Base-by-base conservation (phyloP, 1,140 invertebrate genomes). In the Drosophila sp. region DNA sequence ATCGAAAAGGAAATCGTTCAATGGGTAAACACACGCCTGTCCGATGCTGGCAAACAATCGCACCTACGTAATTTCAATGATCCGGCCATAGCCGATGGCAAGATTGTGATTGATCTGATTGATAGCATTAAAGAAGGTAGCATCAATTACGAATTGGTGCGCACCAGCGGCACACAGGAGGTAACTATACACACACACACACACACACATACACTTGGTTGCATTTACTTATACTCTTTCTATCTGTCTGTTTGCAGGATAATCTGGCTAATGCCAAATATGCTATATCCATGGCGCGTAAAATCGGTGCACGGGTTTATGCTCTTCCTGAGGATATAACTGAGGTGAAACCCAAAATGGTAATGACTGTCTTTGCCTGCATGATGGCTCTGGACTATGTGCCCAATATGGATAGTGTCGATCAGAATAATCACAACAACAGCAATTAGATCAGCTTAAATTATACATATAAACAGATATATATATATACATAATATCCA, bases 301-400 rank as follows among this genome's bases (percentile, higher is more conserved):
- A 99, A 92, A 97, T 98, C 84, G 99, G 99, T 47, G 98, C 98
- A 56, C 95, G 98, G 56, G 98, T 99, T 11, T 99, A 99, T 92
- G 99, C 99, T 29, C 93, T 99, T 66, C 98, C 99, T n/a, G 99
- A 99, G 93, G 99, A 99, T 93, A 99, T 99, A 83, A 97, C 98
- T 2, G 98, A 99, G 93, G 95, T 98, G 1, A 99, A 99, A 92
- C 97, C 95, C 32, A 99, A 99, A 93, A 99, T 99, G 98, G 96
- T 99, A 27, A 98, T 99, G 98, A 99, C 99, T 4, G 97, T 99
- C 55, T 99, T 99, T 93, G 98, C 99, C 29, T 99, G 98, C 92
- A 94, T 99, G 70, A 99, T 99, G 98, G 97, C 98, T 23, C 94
- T 97, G 89, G 98, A 98, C 93, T 98, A 98, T 92, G 95, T 98